phyloP scores from a whole-genome alignment of 2,113 vertebrate species.

The Heterotis niloticus region DNA sequence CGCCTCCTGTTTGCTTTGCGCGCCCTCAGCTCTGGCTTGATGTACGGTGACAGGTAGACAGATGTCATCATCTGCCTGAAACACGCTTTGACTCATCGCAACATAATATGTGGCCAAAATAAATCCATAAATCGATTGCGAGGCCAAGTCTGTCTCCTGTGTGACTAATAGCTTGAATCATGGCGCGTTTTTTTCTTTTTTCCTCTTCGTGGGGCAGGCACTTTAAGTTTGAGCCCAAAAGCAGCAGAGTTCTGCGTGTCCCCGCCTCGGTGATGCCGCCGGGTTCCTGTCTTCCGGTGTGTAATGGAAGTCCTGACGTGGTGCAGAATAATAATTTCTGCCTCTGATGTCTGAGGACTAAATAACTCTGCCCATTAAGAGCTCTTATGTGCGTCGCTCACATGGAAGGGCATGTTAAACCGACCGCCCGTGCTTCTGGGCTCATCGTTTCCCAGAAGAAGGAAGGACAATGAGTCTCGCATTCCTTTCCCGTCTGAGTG shows the following conservation, averaged over 20 bases:
- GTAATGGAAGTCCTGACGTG: no score
- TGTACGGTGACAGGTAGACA: slow-evolving; percentile 37
- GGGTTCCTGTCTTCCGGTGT: not conserved
- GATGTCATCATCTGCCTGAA: slow-evolving; percentile 43
- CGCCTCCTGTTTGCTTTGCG: no score
- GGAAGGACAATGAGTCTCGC: no score
- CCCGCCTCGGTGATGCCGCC: not conserved
- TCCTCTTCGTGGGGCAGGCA: not conserved
- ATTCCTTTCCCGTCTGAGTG: no score
- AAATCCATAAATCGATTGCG: slow-evolving; percentile 36
- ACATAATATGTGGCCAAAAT: slow-evolving; percentile 37
- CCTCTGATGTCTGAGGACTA: no score
- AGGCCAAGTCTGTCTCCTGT: slow-evolving; percentile 32
- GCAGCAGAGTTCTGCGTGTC: not conserved
- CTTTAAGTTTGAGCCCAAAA: no score
- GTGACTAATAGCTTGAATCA: slow-evolving; percentile 14
- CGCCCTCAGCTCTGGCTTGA: slow-evolving; percentile 20
- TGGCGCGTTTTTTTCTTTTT: not conserved
- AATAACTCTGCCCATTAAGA: no score
- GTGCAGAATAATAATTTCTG: no score
- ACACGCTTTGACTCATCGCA: slow-evolving; percentile 42
- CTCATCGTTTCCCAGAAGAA: no score
- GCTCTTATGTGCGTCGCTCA: no score
- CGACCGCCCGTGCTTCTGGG: no score
- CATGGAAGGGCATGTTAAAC: no score